phyloP scores from a whole-genome alignment of 1,140 invertebrate genomes.

The Drosophila obscura region DNA sequence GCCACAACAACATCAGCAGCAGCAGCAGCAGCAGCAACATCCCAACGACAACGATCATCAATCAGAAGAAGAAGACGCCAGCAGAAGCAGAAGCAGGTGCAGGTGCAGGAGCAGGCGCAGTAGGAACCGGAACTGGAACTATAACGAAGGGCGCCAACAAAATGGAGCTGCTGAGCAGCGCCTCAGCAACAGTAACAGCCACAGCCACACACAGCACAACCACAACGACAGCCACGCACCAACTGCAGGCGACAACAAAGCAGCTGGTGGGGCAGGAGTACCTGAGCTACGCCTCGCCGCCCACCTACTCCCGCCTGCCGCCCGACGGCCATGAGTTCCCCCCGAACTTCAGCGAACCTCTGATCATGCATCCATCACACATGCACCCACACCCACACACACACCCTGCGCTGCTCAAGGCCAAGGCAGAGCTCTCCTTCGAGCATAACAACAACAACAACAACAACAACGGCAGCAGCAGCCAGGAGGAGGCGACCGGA shows the following conservation, averaged over 20 bases:
- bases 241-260: constrained; percentile 57
- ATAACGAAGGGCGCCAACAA: constrained; percentile 46
- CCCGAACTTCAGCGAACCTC: constrained; percentile 88
- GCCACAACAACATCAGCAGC: constrained; percentile 53
- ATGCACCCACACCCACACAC: constrained; percentile 16
- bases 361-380: constrained; percentile 70
- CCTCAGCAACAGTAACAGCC: constrained; percentile 12
- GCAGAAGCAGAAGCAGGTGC: constrained; percentile 16
- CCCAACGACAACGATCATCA: constrained; percentile 30
- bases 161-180: constrained; percentile 79
- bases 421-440: constrained; percentile 38
- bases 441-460: constrained; percentile 47
- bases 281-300: constrained; percentile 76
- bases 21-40: constrained; percentile 42
- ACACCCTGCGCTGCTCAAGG: constrained; percentile 28
- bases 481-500: constrained; percentile 34
- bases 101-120: constrained; percentile 17
- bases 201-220: constrained; percentile 17
- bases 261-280: constrained; percentile 79
- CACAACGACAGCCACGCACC: constrained; percentile 41
- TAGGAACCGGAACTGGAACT: constrained; percentile 13
- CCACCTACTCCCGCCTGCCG: constrained; percentile 89
- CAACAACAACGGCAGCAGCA: constrained; percentile 49
- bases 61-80: neutral
- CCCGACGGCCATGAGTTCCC: constrained; percentile 95